Evolutionary conservation across 2,797 vertebrate species (phyloP).

Genomic region (Notolepis coatsorum): DNA sequence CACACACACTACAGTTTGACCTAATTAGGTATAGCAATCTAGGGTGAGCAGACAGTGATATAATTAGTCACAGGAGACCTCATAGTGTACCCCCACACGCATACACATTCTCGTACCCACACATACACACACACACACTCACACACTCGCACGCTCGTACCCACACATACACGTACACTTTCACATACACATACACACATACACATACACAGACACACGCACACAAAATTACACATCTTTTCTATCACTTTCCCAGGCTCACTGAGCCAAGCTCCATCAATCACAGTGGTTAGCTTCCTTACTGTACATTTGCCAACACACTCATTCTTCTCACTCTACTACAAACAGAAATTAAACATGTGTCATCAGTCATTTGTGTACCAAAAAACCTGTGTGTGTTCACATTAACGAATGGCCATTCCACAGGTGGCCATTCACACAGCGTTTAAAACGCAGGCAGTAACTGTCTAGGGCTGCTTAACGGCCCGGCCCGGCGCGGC

Average conservation of each 20-base stretch:
- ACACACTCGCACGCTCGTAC: neutral
- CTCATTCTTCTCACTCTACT: neutral
- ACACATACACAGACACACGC: neutral
- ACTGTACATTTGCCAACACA: neutral
- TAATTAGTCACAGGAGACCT: conserved; percentile 26
- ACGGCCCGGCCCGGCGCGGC: neutral
- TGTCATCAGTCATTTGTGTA: neutral
- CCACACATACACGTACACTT: neutral
- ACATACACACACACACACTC: neutral
- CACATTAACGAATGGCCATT: neutral
- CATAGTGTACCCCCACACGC: neutral
- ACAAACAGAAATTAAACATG: neutral
- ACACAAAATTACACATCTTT: neutral
- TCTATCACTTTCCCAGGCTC: neutral
- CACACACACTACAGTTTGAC: conserved; percentile 18
- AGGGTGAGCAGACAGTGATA: conserved; percentile 7
- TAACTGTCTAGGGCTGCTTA: conserved; percentile 1
- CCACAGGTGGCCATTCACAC: neutral
- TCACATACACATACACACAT: neutral
- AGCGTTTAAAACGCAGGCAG: neutral
- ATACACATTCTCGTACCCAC: neutral
- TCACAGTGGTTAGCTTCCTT: neutral
- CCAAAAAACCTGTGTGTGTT: neutral
- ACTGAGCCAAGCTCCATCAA: neutral
- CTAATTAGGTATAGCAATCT: conserved; percentile 32